Percentiles rank a stretch among this genome's conserved stretches.
phyloP scores from a whole-genome alignment of 2,113 vertebrate species.

The Rostratula benghalensis region DNA sequence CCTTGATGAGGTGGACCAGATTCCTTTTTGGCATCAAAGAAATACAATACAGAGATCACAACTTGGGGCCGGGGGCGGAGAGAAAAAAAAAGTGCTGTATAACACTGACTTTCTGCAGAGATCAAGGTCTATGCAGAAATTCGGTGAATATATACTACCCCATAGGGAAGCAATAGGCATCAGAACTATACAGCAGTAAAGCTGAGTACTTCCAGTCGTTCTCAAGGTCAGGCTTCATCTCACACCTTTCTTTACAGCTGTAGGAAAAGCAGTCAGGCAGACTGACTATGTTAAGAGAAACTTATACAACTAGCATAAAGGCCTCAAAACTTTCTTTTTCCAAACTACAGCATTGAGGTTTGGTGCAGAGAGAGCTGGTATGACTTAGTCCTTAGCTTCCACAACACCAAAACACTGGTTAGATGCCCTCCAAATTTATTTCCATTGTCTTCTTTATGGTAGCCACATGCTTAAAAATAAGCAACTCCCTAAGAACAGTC shows the following conservation, averaged over 20 bases:
- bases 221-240: background rate
- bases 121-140: background rate
- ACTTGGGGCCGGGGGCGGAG: too few species aligned
- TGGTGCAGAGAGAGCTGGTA: background rate
- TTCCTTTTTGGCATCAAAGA: background rate
- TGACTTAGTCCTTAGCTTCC: background rate
- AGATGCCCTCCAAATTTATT: background rate
- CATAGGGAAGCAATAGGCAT: background rate
- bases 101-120: background rate
- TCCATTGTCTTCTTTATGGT: background rate
- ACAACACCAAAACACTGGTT: background rate
- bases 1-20: background rate
- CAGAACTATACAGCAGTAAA: background rate
- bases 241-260: background rate
- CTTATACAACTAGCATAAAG: rapidly evolving
- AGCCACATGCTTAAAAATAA: background rate
- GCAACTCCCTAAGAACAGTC: background rate
- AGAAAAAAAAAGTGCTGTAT: background rate
- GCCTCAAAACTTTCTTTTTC: background rate
- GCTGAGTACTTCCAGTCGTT: background rate
- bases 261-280: background rate
- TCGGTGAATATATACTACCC: background rate
- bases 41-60: background rate
- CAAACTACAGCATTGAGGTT: background rate
- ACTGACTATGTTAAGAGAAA: background rate